These are phyloP conservation scores for Eudyptes chrysolophus DNA, from an alignment of 2,113 vertebrate species.

Conservation along the genomic window DNA sequence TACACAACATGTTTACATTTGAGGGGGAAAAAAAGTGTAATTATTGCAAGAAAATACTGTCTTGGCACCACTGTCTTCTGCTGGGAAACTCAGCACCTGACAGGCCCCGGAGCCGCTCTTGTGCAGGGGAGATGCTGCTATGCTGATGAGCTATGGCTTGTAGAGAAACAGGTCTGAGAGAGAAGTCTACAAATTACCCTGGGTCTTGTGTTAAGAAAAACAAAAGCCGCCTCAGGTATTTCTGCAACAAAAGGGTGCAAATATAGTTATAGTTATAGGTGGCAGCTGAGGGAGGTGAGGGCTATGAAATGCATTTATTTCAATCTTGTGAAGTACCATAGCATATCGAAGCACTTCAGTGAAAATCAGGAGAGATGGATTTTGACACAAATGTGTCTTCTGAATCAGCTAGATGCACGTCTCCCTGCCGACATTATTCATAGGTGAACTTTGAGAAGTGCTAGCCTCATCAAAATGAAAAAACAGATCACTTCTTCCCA, in stretches of 20 bases:
- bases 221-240: constrained; percentile 4
- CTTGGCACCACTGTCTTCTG: background rate
- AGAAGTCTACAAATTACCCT: background rate
- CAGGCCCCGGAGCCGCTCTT: background rate
- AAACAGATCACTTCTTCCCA: background rate
- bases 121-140: background rate
- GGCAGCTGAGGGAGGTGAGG: background rate
- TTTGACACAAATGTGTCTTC: constrained; percentile 56
- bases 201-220: background rate
- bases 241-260: background rate
- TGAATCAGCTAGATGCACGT: constrained; percentile 4
- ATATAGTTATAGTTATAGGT: background rate
- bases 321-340: background rate
- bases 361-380: constrained; percentile 32
- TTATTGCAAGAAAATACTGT: background rate
- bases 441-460: constrained; percentile 52
- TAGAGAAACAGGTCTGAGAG: background rate
- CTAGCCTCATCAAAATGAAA: constrained; percentile 56
- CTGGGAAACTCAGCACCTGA: background rate
- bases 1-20: background rate
- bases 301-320: constrained; percentile 37
- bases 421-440: constrained; percentile 28
- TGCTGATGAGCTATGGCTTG: background rate
- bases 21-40: background rate
- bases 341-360: constrained; percentile 1